Percentiles rank a stretch among this genome's conserved stretches.
These are phyloP conservation scores for Nothoprocta pentlandii DNA, from an alignment of 2,113 vertebrate species.

Conservation along the genomic window DNA sequence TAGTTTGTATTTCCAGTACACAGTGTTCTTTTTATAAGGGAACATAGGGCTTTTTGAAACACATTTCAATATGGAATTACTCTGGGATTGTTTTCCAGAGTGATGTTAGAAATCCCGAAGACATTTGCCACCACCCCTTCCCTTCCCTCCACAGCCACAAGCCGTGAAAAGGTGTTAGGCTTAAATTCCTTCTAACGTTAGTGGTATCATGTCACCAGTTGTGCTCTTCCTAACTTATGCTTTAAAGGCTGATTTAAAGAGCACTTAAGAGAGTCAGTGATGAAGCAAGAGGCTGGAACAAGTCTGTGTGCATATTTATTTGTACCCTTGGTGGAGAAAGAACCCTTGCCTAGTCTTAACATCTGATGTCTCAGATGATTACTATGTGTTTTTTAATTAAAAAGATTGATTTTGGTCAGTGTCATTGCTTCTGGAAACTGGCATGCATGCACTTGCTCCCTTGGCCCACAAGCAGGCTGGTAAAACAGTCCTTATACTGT, in stretches of 20 bases:
- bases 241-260: not conserved
- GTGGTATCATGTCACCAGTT: not conserved
- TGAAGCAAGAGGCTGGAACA: not conserved
- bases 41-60: not conserved
- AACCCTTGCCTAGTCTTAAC: not conserved
- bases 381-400: not conserved
- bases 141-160: not conserved
- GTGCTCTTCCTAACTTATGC: not conserved
- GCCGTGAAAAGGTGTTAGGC: not conserved
- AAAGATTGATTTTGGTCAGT: not conserved
- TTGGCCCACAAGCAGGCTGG: not conserved
- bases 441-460: not conserved
- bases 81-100: not conserved
- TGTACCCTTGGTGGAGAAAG: not conserved
- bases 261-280: not conserved
- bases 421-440: not conserved
- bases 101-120: not conserved
- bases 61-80: not conserved
- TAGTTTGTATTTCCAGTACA: not conserved
- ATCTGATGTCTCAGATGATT: not conserved
- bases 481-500: not conserved
- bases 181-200: not conserved
- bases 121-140: not conserved
- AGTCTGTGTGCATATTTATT: accelerated
- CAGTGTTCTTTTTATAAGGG: accelerated